Evolutionary conservation across 2,113 vertebrate genomes (phyloP).

Genomic region (Acrocephalus kingi): DNA sequence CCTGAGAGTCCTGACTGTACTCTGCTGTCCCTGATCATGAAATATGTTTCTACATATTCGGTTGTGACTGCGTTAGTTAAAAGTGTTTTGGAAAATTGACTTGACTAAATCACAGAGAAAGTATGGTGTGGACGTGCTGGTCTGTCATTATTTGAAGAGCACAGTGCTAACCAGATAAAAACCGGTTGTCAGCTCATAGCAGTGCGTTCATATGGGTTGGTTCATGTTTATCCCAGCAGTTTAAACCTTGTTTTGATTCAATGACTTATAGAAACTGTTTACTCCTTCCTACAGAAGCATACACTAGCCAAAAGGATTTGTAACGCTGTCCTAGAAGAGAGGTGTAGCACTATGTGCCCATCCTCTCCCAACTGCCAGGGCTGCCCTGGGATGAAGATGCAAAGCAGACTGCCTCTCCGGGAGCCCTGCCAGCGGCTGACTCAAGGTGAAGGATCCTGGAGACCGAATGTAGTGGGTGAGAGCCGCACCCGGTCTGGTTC

Average conservation of each 20-base stretch:
- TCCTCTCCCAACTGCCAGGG: neutral
- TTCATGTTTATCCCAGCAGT: neutral
- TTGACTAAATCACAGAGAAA: conserved; percentile 17
- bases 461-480: neutral
- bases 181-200: neutral
- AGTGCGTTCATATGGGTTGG: neutral
- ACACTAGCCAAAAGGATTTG: neutral
- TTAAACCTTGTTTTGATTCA: neutral
- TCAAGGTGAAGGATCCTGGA: neutral
- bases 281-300: neutral
- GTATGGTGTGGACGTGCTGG: neutral
- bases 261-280: neutral
- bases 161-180: conserved; percentile 19
- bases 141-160: conserved; percentile 30
- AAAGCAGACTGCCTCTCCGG: neutral
- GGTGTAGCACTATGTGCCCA: neutral
- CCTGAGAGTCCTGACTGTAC: neutral
- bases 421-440: conserved; percentile 19
- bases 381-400: neutral
- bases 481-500: neutral
- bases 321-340: neutral
- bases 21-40: neutral
- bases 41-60: neutral
- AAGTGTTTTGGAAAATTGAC: conserved; percentile 25
- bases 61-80: neutral